Evolutionary conservation across 1,140 invertebrate species (phyloP).

Genomic region (Anoplolepis gracilipes): DNA sequence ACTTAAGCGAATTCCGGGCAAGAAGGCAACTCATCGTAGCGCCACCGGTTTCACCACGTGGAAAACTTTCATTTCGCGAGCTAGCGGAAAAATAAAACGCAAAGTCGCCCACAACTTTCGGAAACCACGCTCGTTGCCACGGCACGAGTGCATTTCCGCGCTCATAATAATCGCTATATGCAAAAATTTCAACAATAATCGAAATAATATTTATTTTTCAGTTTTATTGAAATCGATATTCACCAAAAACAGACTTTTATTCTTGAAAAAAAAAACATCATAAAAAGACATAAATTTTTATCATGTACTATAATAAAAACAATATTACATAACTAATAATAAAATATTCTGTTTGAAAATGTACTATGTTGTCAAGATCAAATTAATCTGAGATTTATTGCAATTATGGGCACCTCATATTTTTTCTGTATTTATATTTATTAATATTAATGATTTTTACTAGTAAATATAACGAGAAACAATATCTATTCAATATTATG

Average conservation of each 20-base stretch:
- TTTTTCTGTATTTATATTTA: neutral
- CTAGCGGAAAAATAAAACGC: neutral
- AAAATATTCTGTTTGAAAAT: neutral
- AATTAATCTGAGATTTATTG: neutral
- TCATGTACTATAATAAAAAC: neutral
- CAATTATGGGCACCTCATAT: neutral
- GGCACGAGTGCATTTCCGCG: neutral
- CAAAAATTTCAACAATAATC: neutral
- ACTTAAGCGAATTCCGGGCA: conserved; percentile 64
- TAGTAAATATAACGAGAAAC: neutral
- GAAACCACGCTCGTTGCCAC: neutral
- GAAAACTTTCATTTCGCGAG: conserved; percentile 47
- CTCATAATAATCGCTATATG: neutral
- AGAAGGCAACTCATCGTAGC: conserved; percentile 7
- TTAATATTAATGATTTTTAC: conserved; percentile 4
- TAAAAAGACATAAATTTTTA: neutral
- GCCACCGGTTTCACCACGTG: conserved; percentile 2
- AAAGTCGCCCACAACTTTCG: neutral
- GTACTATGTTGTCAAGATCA: neutral
- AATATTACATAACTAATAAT: neutral
- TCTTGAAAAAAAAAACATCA: too few relatives aligned
- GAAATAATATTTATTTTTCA: neutral
- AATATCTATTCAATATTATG: neutral
- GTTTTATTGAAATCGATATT: neutral
- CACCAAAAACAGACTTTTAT: neutral